Conservation (phyloP, 2,888 invertebrate genomes). For the Drosophila buzzatii region DNA sequence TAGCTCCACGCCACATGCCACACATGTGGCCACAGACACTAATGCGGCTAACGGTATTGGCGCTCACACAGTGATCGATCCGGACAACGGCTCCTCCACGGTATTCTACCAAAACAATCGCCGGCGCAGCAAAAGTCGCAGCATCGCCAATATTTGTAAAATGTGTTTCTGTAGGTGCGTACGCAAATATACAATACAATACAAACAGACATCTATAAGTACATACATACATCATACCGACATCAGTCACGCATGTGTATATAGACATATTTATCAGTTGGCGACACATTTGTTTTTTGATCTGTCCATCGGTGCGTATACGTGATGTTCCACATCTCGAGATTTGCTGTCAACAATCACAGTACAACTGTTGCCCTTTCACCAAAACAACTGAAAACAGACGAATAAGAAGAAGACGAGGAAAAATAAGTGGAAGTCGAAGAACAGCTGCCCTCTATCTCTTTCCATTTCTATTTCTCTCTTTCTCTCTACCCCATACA, state of each 20-base stretch:
- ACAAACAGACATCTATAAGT: background rate
- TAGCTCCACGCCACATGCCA: conserved; percentile 38
- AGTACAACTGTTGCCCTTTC: conserved; percentile 12
- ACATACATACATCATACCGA: background rate
- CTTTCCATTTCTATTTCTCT: conserved; percentile 5
- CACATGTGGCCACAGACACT: conserved; percentile 39
- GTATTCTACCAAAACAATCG: conserved; percentile 84
- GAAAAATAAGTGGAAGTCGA: conserved; percentile 1
- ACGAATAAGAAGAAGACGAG: background rate
- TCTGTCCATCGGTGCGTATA: conserved; percentile 51
- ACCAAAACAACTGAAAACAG: background rate
- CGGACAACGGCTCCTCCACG: conserved; percentile 82
- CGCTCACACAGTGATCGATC: conserved; percentile 73
- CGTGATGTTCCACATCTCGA: conserved; percentile 32
- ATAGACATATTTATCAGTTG: conserved; percentile 6
- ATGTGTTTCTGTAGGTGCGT: conserved; percentile 84
- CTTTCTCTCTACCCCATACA: conserved; percentile 6
- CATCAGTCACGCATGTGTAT: background rate
- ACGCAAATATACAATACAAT: background rate
- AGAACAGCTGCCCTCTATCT: conserved; percentile 31
- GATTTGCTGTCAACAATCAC: conserved; percentile 29
- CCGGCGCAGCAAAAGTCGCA: conserved; percentile 83
- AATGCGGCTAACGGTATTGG: conserved; percentile 44
- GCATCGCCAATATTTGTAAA: conserved; percentile 83
- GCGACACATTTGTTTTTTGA: background rate